phyloP scores from a whole-genome alignment of 92 coral and sea anemone genomes.

The Paramuricea clavata region DNA sequence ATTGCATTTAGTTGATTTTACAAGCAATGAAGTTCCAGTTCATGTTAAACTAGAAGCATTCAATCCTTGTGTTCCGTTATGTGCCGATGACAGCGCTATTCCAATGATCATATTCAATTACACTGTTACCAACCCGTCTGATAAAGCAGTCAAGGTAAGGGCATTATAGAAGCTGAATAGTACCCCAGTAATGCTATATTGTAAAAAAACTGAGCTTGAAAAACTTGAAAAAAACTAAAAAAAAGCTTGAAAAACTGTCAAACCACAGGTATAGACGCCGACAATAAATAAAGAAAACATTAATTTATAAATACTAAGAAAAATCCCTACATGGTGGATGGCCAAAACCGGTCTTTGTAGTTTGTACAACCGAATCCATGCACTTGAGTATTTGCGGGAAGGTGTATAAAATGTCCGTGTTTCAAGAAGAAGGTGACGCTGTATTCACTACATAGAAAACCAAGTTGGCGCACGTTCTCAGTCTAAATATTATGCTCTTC shows the following conservation, averaged over 20 bases:
- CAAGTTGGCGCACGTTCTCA: not conserved
- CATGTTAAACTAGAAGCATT: constrained; percentile 84
- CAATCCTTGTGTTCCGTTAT: constrained; percentile 89
- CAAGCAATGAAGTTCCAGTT: constrained; percentile 85
- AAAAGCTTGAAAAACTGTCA: not conserved
- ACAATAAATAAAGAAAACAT: too few species aligned
- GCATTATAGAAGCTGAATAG: not conserved
- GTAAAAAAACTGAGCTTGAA: not conserved
- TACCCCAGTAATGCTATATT: not conserved
- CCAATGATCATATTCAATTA: constrained; percentile 87
- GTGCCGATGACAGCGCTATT: constrained; percentile 87
- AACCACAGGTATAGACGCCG: not conserved
- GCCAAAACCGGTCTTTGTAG: too few species aligned
- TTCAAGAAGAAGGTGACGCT: too few species aligned
- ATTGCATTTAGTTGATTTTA: constrained; percentile 69
- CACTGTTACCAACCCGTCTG: constrained; percentile 78
- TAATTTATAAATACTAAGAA: too few species aligned
- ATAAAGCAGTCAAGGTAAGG: constrained; percentile 72
- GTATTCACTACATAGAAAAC: too few species aligned
- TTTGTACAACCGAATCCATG: too few species aligned
- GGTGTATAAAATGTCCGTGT: too few species aligned
- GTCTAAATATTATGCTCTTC: not conserved
- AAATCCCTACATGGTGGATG: too few species aligned
- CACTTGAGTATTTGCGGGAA: too few species aligned
- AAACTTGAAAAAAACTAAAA: too few species aligned